A percentile compares a stretch with the other conserved stretches of the same genome.
Evolutionary conservation across 2,113 vertebrate species (phyloP).

Genomic region (Poeciliopsis turrubarensis): DNA sequence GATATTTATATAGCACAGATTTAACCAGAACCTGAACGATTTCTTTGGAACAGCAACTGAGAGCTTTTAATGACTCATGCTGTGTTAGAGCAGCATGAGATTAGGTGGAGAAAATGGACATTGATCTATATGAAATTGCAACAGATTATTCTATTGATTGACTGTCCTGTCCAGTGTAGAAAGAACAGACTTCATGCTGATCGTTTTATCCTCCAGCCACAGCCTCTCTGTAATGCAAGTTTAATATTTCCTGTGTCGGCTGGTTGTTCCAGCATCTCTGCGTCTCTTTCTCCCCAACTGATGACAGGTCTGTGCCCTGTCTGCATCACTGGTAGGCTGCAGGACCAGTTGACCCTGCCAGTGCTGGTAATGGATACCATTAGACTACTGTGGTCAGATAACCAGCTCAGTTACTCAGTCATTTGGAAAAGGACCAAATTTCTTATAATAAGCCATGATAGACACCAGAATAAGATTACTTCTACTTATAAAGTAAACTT

Average conservation of each 20-base stretch:
- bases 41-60: slow-evolving; percentile 2
- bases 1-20: slow-evolving; percentile 5
- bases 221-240: slow-evolving; percentile 21
- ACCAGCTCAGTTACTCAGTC: slow-evolving; percentile 23
- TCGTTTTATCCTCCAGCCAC: slow-evolving; percentile 23
- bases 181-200: slow-evolving; percentile 30
- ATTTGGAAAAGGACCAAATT: slow-evolving; percentile 36
- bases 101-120: slow-evolving; percentile 36
- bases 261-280: slow-evolving; percentile 31
- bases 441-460: slow-evolving; percentile 26
- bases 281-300: slow-evolving; percentile 18
- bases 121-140: slow-evolving; percentile 38
- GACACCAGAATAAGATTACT: slow-evolving; percentile 24
- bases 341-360: slow-evolving; percentile 43
- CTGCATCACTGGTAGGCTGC: slow-evolving; percentile 28
- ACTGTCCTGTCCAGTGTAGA: slow-evolving; percentile 21
- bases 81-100: slow-evolving; percentile 13
- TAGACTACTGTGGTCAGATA: slow-evolving; percentile 51
- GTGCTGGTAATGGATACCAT: slow-evolving; percentile 61
- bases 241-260: slow-evolving; percentile 40
- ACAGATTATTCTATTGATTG: slow-evolving; percentile 41
- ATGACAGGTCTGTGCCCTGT: slow-evolving; percentile 24
- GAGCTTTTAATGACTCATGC: slow-evolving; percentile 19
- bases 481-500: slow-evolving; percentile 27
- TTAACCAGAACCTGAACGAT: slow-evolving; percentile 2